Conservation (phyloP, 2,113 vertebrate species). For the Psilopogon haemacephalus region DNA sequence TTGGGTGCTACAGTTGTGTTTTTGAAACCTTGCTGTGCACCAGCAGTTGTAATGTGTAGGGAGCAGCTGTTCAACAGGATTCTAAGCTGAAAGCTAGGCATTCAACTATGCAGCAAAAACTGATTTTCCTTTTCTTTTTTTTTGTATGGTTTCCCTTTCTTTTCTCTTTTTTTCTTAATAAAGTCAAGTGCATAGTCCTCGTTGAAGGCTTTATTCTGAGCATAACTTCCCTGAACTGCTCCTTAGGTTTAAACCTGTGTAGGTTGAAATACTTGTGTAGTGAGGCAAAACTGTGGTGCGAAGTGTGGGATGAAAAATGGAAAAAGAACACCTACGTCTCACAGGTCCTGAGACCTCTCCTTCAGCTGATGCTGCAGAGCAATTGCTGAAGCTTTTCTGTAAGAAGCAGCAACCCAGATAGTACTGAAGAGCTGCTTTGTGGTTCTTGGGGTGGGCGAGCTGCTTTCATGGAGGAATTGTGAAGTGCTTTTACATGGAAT, state of each 20-base stretch:
- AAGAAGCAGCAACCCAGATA: neutral
- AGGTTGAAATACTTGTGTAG: neutral
- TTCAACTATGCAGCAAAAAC: neutral
- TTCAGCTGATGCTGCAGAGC: neutral
- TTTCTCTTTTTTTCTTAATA: neutral
- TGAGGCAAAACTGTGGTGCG: neutral
- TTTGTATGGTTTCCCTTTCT: neutral
- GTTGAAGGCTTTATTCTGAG: neutral
- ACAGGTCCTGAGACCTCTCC: neutral
- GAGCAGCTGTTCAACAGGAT: neutral
- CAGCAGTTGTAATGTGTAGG: neutral
- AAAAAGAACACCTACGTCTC: neutral
- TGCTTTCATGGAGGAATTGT: neutral
- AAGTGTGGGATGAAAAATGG: neutral
- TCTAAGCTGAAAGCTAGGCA: neutral
- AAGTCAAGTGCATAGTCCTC: neutral
- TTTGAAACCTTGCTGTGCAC: neutral
- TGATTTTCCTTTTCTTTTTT: rapidly evolving
- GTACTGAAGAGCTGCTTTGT: neutral
- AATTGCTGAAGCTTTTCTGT: neutral
- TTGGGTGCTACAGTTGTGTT: neutral
- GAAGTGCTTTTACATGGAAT: neutral
- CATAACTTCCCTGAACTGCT: neutral
- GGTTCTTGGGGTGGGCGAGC: neutral
- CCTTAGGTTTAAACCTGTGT: neutral